A percentile compares a stretch with the other conserved stretches of the same genome.
These are phyloP conservation scores for Paramacrobiotus metropolitanus DNA, from an alignment of 1,140 invertebrate species.

Conservation along the genomic window DNA sequence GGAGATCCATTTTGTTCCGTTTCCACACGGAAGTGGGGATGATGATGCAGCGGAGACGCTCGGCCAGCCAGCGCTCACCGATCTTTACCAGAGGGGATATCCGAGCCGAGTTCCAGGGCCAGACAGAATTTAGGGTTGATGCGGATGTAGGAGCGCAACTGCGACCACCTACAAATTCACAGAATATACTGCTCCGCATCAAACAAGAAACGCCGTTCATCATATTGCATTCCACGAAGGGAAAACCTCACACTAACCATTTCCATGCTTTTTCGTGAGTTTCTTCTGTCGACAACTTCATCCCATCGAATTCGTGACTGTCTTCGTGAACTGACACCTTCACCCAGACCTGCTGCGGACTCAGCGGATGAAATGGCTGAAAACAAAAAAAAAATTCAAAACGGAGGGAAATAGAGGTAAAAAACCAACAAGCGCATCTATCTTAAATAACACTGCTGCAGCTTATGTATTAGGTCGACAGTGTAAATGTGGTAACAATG, in stretches of 20 bases:
- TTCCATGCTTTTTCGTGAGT: not conserved
- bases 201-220: not conserved
- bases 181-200: not conserved
- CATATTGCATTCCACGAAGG: not conserved
- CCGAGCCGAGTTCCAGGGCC: not conserved
- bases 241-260: not conserved
- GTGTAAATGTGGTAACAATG: too few species aligned
- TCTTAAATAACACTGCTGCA: too few species aligned
- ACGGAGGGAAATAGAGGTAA: not conserved
- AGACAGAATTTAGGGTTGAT: not conserved
- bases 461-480: too few species aligned
- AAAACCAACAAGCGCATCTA: not conserved
- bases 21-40: not conserved
- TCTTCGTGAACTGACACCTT: not conserved
- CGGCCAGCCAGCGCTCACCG: not conserved
- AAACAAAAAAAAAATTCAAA: not conserved
- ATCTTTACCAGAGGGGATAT: not conserved
- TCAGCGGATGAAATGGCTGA: not conserved
- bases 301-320: not conserved
- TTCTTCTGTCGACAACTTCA: not conserved
- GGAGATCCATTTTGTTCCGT: not conserved
- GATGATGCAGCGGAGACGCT: not conserved
- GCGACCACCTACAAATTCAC: not conserved
- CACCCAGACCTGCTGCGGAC: not conserved
- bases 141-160: not conserved